phyloP scores from a whole-genome alignment of 2,113 vertebrate species.

The Trochalopteron elliotii region DNA sequence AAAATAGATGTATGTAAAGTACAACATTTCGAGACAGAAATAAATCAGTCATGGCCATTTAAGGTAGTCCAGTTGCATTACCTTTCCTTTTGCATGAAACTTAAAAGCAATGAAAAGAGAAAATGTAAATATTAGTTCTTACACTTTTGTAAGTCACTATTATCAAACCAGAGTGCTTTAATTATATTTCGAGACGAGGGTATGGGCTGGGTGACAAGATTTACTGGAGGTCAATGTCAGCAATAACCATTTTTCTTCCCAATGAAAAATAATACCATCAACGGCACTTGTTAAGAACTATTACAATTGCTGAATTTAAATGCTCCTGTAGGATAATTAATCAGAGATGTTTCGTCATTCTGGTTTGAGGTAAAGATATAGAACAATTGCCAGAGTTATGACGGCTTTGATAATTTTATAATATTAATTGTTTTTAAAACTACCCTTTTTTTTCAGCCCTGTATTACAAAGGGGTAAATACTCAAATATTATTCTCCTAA shows the following conservation, averaged over 20 bases:
- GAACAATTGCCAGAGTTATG: neutral
- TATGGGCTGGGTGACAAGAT: slow-evolving; percentile 45
- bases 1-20: slow-evolving; percentile 13
- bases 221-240: slow-evolving; percentile 62
- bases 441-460: neutral
- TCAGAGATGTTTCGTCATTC: slow-evolving; percentile 47
- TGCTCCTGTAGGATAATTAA: slow-evolving; percentile 36
- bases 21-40: slow-evolving; percentile 37
- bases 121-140: slow-evolving; percentile 56
- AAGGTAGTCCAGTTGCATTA: slow-evolving; percentile 49
- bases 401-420: neutral
- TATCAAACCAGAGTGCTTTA: slow-evolving; percentile 66
- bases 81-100: slow-evolving; percentile 51
- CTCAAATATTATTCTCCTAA: neutral
- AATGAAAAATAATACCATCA: slow-evolving; percentile 61
- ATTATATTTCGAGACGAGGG: slow-evolving; percentile 63
- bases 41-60: slow-evolving; percentile 48
- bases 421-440: neutral
- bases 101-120: slow-evolving; percentile 45
- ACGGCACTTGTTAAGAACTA: slow-evolving; percentile 58
- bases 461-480: neutral
- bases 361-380: neutral
- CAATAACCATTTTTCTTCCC: slow-evolving; percentile 70
- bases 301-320: slow-evolving; percentile 61
- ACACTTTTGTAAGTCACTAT: slow-evolving; percentile 44